Conservation (phyloP, 35 echinoderm and acorn worm genomes). For the Apostichopus japonicus region DNA sequence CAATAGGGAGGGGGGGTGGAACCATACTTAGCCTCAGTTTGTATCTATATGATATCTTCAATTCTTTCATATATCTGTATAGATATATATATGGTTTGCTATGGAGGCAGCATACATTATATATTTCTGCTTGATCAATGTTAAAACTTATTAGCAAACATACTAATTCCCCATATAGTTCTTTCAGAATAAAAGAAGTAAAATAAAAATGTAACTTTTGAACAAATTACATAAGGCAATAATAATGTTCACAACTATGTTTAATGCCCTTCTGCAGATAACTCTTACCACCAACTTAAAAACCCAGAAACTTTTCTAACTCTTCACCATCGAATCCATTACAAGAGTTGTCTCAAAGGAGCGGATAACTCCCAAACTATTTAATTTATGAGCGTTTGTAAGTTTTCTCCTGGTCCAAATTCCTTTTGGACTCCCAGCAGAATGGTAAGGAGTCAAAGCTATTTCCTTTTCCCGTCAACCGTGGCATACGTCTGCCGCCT, state of each 20-base stretch:
- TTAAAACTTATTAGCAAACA: no score
- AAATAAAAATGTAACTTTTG: neutral
- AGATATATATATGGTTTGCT: no score
- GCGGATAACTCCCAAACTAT: neutral
- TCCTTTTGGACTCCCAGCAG: slow-evolving; percentile 7
- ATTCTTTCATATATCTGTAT: no score
- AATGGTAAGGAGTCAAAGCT: slow-evolving; percentile 40
- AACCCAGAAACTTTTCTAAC: neutral
- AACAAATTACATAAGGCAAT: neutral
- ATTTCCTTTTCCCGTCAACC: slow-evolving; percentile 44
- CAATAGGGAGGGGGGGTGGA: no score
- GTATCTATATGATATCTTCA: no score
- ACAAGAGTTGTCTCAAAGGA: neutral
- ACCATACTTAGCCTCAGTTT: no score
- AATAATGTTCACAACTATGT: neutral
- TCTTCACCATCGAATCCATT: neutral
- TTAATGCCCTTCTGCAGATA: neutral
- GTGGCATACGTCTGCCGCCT: slow-evolving; percentile 32
- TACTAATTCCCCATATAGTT: no score
- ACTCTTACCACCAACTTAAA: neutral
- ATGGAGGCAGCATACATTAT: no score
- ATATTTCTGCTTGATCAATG: no score
- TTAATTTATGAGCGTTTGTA: neutral
- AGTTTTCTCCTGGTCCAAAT: slow-evolving; percentile 1
- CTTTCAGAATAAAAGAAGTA: no score